Evolutionary conservation across 2,888 invertebrate genomes (phyloP), one percentile per base, ranked within the genome.

Genomic region (Melieria picta): DNA sequence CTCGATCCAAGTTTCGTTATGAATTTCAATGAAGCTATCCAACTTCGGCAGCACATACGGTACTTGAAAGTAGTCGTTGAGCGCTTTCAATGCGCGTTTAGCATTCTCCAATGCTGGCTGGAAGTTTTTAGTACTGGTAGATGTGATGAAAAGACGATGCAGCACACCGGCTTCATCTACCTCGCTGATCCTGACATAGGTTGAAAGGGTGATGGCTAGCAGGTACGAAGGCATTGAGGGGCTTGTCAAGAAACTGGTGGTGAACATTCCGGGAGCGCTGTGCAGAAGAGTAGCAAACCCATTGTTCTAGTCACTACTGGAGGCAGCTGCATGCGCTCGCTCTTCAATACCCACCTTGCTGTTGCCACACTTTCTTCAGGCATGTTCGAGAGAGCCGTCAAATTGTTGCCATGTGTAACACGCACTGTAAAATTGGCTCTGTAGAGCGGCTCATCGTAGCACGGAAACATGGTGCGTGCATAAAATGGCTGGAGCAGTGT

Each of bases 1-100:
- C 42, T 93, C 92, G 66, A 93, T 92, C 30, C 0, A 30, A 1
- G 30, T 30, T 60, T 91, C 89, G 80, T 95, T 95, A 79, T 94
- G 93, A 2, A 95, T 93, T 11, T 97, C 89, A 0, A 94, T 94
- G 9, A 93, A 92, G 92, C 96, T 94, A 84, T 97, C 97, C 78
- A 94, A 90, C 87, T 96, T 96, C 0, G 91, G 90, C 50, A 96
- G 82, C 0, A 93, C 91, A 81, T 94, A 96, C 46, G 90, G 88
- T 10, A 94, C 91, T 71, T 91, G 90, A 81, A 96, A 94, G 78
- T 92, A 93, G 0, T 91, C 88, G 78, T 93, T 93, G 1, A 86
- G 69, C 4, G 80, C 80, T 5, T 82, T 78, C 46, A 86, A 71
- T 0, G 83, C 79, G 0, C 77, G 76, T 7, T 84, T 78, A 0